Evolutionary conservation across 53 echinoderm and acorn worm species (phyloP).

Genomic region (Luidia sarsii): DNA sequence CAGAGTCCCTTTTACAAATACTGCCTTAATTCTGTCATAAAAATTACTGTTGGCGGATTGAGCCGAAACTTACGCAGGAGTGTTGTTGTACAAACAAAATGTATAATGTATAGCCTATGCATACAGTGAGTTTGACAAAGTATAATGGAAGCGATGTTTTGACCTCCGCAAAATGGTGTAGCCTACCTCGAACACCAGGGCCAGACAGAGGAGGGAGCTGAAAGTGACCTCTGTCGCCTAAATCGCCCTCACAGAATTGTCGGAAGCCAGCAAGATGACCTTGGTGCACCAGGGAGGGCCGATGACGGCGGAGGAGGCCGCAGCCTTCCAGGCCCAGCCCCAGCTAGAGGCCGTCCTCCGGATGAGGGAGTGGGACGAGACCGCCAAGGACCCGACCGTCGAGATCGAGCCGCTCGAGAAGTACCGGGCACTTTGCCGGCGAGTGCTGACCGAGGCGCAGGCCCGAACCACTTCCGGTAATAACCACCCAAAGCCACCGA

Average conservation of each 20-base stretch:
- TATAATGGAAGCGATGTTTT: background rate
- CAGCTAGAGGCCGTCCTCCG: constrained; percentile 56
- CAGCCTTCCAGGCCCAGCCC: constrained; percentile 57
- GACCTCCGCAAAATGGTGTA: too few relatives aligned
- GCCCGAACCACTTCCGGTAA: too few relatives aligned
- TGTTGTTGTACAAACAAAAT: too few relatives aligned
- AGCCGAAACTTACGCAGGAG: too few relatives aligned
- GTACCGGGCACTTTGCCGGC: constrained; percentile 62
- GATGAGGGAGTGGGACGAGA: constrained; percentile 83
- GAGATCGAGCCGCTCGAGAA: constrained; percentile 52
- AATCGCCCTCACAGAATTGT: constrained; percentile 51
- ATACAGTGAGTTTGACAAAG: too few relatives aligned
- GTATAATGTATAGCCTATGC: too few relatives aligned
- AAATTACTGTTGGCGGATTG: too few relatives aligned
- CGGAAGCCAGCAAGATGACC: constrained; percentile 77
- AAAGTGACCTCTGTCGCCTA: background rate
- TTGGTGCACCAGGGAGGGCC: constrained; percentile 83
- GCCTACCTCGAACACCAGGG: too few relatives aligned
- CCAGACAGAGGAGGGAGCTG: background rate
- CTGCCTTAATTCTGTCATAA: too few relatives aligned
- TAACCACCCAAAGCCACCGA: too few relatives aligned
- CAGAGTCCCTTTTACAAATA: too few relatives aligned
- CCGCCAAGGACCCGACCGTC: constrained; percentile 59
- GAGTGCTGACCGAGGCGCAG: too few relatives aligned
- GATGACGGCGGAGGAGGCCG: constrained; percentile 75